Conservation (phyloP, 2,888 invertebrate genomes). For the Amiota communis region DNA sequence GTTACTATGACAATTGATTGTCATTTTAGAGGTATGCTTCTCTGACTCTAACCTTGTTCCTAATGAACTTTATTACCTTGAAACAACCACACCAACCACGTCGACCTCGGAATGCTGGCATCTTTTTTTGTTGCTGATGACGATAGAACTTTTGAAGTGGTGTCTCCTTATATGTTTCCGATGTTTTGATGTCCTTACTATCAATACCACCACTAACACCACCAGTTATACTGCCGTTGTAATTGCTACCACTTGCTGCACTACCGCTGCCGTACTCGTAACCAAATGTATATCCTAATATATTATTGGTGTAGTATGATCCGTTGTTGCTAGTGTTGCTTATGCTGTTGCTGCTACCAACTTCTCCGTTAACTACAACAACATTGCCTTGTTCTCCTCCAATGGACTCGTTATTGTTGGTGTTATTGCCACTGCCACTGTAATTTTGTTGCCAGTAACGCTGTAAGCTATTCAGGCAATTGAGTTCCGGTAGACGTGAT, state of each 20-base stretch:
- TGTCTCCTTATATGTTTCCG: constrained; percentile 61
- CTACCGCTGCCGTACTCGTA: constrained; percentile 59
- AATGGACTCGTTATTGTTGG: constrained; percentile 38
- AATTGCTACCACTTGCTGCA: constrained; percentile 44
- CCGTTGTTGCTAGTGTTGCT: constrained; percentile 48
- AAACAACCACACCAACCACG: constrained; percentile 85
- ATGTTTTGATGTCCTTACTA: constrained; percentile 21
- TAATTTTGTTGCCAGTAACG: constrained; percentile 66
- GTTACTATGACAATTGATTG: too few species aligned
- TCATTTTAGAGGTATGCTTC: not conserved
- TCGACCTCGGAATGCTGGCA: constrained; percentile 80
- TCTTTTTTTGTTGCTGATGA: constrained; percentile 74
- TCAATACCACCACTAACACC: constrained; percentile 35
- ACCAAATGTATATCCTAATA: constrained; percentile 71
- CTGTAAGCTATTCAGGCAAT: constrained; percentile 69
- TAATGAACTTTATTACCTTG: constrained; percentile 77
- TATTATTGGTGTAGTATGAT: constrained; percentile 71
- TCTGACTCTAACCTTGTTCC: not conserved
- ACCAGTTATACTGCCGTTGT: constrained; percentile 34
- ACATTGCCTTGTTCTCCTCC: constrained; percentile 46
- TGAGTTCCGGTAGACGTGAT: constrained; percentile 79
- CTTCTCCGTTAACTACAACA: constrained; percentile 26
- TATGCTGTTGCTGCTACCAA: constrained; percentile 42
- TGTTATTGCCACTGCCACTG: constrained; percentile 39
- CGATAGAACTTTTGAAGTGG: constrained; percentile 73